These are phyloP conservation scores for Papilio xuthus DNA, from an alignment of 1,140 invertebrate genomes.

Conservation along the genomic window DNA sequence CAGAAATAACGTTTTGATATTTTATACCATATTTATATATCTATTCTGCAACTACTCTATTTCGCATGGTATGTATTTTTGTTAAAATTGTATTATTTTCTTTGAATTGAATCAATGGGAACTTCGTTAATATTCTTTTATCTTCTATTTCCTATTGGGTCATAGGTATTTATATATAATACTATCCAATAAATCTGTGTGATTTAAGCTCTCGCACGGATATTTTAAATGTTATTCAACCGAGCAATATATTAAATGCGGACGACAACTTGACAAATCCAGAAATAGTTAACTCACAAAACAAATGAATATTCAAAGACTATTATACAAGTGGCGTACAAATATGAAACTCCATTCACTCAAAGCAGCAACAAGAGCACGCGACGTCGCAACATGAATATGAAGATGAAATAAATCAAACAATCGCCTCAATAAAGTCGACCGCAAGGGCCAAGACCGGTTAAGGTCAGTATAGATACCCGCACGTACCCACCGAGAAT, in stretches of 20 bases:
- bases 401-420: constrained; percentile 51
- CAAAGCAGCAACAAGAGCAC: constrained; percentile 41
- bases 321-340: constrained; percentile 32
- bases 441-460: constrained; percentile 39
- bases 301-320: constrained; percentile 33
- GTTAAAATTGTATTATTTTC: too few species aligned
- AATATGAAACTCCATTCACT: constrained; percentile 36
- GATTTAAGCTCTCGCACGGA: neutral
- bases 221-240: constrained; percentile 1
- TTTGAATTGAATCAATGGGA: too few species aligned
- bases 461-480: constrained; percentile 33
- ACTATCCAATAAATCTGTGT: neutral
- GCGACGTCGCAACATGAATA: constrained; percentile 45
- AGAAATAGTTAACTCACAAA: constrained; percentile 31
- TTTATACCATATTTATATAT: too few species aligned
- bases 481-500: constrained; percentile 26
- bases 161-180: neutral
- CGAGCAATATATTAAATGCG: neutral
- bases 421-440: constrained; percentile 49
- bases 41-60: too few species aligned
- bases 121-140: too few species aligned
- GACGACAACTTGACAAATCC: constrained; percentile 25
- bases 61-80: too few species aligned
- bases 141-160: too few species aligned
- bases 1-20: too few species aligned